phyloP scores from a whole-genome alignment of 1,140 invertebrate genomes.

The Hormaphis cornu region DNA sequence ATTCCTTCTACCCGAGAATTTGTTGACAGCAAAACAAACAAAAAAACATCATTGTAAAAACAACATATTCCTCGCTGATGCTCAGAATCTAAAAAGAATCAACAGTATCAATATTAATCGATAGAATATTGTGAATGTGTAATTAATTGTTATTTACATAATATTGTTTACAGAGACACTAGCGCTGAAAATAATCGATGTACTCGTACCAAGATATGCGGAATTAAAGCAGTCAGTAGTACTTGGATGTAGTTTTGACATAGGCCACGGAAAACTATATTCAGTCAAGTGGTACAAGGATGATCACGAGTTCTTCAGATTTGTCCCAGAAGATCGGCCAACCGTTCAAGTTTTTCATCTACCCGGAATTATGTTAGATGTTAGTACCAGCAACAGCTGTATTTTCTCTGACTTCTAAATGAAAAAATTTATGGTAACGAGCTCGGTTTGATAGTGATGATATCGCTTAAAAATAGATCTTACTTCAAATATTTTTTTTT shows the following conservation, averaged over 20 bases:
- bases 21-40: too few relatives aligned
- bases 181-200: conserved; percentile 21
- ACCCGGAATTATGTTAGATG: conserved; percentile 49
- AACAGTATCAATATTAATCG: too few relatives aligned
- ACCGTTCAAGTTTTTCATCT: conserved; percentile 52
- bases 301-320: conserved; percentile 52
- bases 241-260: conserved; percentile 36
- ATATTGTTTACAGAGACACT: conserved; percentile 13
- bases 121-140: too few relatives aligned
- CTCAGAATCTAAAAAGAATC: too few relatives aligned
- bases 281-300: conserved; percentile 61
- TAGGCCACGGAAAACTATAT: conserved; percentile 41
- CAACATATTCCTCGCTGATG: too few relatives aligned
- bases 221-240: conserved; percentile 4
- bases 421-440: background rate
- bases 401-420: background rate
- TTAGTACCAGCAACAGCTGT: conserved; percentile 38
- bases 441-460: background rate
- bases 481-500: too few relatives aligned
- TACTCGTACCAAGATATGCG: conserved; percentile 10
- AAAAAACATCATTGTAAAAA: too few relatives aligned
- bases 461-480: background rate
- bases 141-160: too few relatives aligned
- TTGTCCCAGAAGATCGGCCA: conserved; percentile 52
- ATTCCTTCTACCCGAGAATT: too few relatives aligned